Conservation (phyloP, 2,888 invertebrate species). For the Frankliniella intonsa region DNA sequence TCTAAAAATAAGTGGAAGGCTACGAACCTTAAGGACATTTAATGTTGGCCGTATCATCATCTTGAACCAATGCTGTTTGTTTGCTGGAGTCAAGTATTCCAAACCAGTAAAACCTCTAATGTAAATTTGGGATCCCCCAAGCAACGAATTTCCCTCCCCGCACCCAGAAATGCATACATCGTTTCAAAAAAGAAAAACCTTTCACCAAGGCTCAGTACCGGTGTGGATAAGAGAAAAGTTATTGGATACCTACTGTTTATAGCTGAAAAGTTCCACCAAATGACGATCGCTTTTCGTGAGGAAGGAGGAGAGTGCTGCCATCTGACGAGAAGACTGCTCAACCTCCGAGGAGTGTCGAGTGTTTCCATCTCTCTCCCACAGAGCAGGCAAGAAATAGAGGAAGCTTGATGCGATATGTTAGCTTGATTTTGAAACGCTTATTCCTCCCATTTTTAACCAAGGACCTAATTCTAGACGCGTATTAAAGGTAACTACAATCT, state of each 20-base stretch:
- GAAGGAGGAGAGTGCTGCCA: neutral
- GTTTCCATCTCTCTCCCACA: neutral
- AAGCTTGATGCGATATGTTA: constrained; percentile 4
- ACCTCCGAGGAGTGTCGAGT: neutral
- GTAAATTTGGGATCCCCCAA: too few species aligned
- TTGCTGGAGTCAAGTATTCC: neutral
- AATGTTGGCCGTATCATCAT: neutral
- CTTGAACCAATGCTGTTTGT: neutral
- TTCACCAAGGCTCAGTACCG: too few species aligned
- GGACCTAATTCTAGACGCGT: neutral
- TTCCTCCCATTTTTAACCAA: neutral
- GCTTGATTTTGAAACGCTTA: neutral
- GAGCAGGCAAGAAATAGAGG: neutral
- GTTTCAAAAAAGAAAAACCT: too few species aligned
- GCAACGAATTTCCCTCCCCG: too few species aligned
- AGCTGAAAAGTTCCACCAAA: neutral
- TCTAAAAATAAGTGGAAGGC: neutral
- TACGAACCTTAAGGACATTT: neutral
- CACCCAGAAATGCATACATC: too few species aligned
- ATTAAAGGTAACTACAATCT: neutral
- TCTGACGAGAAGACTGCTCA: neutral
- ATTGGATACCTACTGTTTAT: too few species aligned
- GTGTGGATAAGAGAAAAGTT: too few species aligned
- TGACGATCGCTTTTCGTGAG: neutral
- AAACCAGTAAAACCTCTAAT: neutral